Conservation (phyloP, 1,140 invertebrate genomes). For the Armadillidium nasatum region DNA sequence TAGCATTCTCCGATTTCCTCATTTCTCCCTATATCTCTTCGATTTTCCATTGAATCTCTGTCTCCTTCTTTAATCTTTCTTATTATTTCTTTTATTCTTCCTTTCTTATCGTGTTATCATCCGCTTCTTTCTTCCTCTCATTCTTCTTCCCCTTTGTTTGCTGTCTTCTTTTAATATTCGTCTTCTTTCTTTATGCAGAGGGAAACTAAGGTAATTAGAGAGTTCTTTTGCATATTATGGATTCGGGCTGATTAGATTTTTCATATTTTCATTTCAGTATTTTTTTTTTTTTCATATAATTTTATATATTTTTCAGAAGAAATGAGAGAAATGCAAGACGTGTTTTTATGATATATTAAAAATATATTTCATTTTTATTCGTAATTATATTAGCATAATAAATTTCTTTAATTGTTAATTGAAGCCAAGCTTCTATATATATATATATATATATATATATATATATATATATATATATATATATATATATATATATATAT, state of each 20-base stretch:
- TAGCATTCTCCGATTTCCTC: no score
- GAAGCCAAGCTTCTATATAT: constrained; percentile 1
- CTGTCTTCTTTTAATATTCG: neutral
- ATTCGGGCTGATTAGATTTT: constrained; percentile 10
- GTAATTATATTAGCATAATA: constrained; percentile 1
- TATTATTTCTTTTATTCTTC: no score
- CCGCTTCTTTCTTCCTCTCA: neutral
- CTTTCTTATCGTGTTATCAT: neutral
- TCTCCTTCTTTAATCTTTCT: no score
- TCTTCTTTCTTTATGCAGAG: neutral
- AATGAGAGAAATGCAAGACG: neutral
- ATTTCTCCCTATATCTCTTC: no score
- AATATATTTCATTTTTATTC: constrained; percentile 4
- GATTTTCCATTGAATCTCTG: no score
- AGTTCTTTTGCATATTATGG: constrained; percentile 10
- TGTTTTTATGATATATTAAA: constrained; percentile 10
- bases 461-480: no score
- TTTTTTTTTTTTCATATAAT: neutral
- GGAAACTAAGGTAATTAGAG: constrained; percentile 12
- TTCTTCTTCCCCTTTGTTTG: neutral
- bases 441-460: constrained; percentile 4
- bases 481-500: no score
- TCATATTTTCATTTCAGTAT: constrained; percentile 9
- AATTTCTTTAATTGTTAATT: constrained; percentile 5
- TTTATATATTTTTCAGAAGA: neutral